Evolutionary conservation across 1,140 invertebrate genomes (phyloP), one percentile per base, ranked within the genome.

Genomic region (Paraescarpia echinospica): DNA sequence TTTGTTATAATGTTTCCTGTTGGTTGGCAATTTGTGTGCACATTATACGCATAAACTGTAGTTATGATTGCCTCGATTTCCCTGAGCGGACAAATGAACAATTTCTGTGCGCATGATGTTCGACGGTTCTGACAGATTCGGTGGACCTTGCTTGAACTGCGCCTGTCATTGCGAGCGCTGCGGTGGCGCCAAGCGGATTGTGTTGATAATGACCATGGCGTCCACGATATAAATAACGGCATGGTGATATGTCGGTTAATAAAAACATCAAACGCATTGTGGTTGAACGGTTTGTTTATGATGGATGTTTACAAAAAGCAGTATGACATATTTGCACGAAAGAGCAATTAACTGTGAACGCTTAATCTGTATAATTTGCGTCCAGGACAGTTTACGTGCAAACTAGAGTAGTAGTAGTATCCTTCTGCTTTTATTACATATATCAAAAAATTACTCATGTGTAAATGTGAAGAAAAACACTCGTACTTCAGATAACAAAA

Each of bases 11-110:
- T 77, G 59, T 18, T 77, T 77, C 59, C 59, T 77, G 59, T 27
- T 77, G 59, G 59, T 77, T 77, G 59, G 59, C 4, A 27, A 77
- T 77, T 77, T 77, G 59, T 77, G 59, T 31, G 59, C 59, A 77
- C 59, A 77, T 77, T 77, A 77, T 31, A 77, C 59, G 59, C 59
- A 77, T 77, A 77, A 77, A 77, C 59, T 77, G 59, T 77, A 77
- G 59, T 77, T 77, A 77, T 77, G 59, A 77, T 77, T 77, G 59
- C 59, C 22, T 77, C 22, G 18, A 14, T 77, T 77, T 27, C 59
- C 27, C 59, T 18, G 22, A 77, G 59, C 59, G 59, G 12, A 31
- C 59, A 77, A 77, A 77, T 77, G 59, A 77, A 77, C 59, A 77
- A 77, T 77, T 77, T 77, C 59, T 77, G 59, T 77, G 27, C 59